These are phyloP conservation scores for Murina feae DNA, from an alignment of 2,113 vertebrate species.

Conservation along the genomic window DNA sequence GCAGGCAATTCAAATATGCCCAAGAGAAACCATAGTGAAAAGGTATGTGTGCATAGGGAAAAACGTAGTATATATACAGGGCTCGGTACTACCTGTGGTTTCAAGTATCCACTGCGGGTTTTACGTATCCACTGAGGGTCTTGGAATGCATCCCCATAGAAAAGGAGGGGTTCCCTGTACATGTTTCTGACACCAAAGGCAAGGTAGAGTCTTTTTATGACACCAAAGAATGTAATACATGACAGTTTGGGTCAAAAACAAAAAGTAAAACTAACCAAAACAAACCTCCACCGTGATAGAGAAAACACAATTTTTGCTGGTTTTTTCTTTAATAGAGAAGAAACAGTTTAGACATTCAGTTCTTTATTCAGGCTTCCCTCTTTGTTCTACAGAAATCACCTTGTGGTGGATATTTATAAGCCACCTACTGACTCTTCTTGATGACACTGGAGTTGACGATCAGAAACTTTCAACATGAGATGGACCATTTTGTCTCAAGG, in stretches of 20 bases:
- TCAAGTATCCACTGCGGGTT: too few species aligned
- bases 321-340: not conserved
- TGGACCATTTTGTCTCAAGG: slow-evolving; percentile 28
- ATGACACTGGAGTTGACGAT: slow-evolving; percentile 23
- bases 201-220: not conserved
- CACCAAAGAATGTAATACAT: not conserved
- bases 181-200: not conserved
- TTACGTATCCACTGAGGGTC: not conserved
- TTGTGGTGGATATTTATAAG: not conserved
- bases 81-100: not conserved
- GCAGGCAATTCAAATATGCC: not conserved
- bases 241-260: not conserved
- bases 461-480: slow-evolving; percentile 8
- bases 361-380: not conserved
- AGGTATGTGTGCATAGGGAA: not conserved
- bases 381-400: not conserved
- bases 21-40: not conserved
- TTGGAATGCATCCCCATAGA: not conserved
- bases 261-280: not conserved
- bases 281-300: not conserved
- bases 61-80: not conserved
- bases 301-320: not conserved
- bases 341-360: not conserved
- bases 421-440: slow-evolving; percentile 21
- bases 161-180: too few species aligned